These are phyloP conservation scores for Lycopodina hypogea DNA, from an alignment of 37 sponge, comb jelly and placozoan genomes.

Conservation along the genomic window DNA sequence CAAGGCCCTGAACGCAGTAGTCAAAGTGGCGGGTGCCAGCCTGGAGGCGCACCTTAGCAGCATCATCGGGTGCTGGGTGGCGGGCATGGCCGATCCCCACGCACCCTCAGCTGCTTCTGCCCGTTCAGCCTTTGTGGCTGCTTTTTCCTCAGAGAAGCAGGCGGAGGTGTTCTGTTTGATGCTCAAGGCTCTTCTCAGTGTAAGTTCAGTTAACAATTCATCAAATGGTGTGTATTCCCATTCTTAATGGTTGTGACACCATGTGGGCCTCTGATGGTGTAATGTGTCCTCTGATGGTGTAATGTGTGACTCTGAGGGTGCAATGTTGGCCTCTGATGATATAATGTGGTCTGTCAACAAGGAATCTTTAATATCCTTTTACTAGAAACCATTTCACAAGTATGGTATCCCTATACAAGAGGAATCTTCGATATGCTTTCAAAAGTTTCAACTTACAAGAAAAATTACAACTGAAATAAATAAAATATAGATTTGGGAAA, in stretches of 20 bases:
- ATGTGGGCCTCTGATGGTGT: background rate
- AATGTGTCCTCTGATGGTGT: background rate
- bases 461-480: too few species aligned
- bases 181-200: slow-evolving; percentile 27
- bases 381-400: too few species aligned
- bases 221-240: background rate
- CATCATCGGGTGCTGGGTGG: slow-evolving; percentile 73
- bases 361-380: too few species aligned
- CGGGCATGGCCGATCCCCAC: slow-evolving; percentile 70
- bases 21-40: slow-evolving; percentile 13
- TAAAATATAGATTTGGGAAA: too few species aligned
- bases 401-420: too few species aligned
- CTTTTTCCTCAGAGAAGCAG: slow-evolving; percentile 49
- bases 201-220: background rate
- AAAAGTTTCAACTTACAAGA: too few species aligned
- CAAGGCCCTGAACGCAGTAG: slow-evolving; percentile 45
- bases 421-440: too few species aligned
- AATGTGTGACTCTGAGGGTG: background rate
- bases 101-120: slow-evolving; percentile 57
- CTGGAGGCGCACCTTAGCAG: slow-evolving; percentile 52
- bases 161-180: slow-evolving; percentile 27
- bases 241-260: background rate
- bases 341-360: too few species aligned
- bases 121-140: slow-evolving; percentile 42
- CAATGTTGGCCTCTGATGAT: too few species aligned